Evolutionary conservation across 2,113 vertebrate species (phyloP), one percentile per base, ranked within the genome.

Genomic region (Barnardius zonarius): DNA sequence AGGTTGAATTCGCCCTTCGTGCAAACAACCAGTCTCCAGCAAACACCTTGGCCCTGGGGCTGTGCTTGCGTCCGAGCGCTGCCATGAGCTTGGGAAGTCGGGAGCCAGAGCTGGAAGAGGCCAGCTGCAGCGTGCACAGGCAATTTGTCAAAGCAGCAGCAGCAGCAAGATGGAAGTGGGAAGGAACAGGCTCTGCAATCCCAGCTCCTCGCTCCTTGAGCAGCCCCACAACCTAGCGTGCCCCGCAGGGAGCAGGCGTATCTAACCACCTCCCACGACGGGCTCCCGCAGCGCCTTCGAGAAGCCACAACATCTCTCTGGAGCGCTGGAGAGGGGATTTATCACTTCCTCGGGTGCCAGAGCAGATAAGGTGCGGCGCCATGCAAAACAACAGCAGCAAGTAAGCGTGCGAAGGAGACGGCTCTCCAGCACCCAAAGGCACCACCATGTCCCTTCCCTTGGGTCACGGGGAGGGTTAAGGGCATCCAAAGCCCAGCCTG

Each of bases 361-460:
- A 3, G 17, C 82, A 96, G 93, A 95, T 96, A 96, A 96, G 83
- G 83, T 51, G 31, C 0, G 83, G 95, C 69, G 69, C 94, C 94
- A 64, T 11, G 55, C 76, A 67, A 81, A 82, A 84, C 39, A 7
- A 43, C 73, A 63, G 75, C 64, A 48, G 61, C 48, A 6, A 90
- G 2, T 6, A 46, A 92, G 76, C 1, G 33, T 6, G 90, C 30
- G 9, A 83, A 93, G 61, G 51, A 68, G n/a, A 81, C 0, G 1
- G 37, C 1, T 20, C 72, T 76, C 59, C 44, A n/a, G 55, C 79
- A 75, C 83, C 52, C 79, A 61, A 68, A 93, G 62, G 79, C 70
- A n/a, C 13, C 9, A 0, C 46, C 59, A 3, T 3, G 28, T 5
- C 68, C 73, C 31, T 70, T 64, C 83, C 67, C 68, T 33, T 9